phyloP scores from a whole-genome alignment of 2,113 vertebrate species.

The Anguilla japonica region DNA sequence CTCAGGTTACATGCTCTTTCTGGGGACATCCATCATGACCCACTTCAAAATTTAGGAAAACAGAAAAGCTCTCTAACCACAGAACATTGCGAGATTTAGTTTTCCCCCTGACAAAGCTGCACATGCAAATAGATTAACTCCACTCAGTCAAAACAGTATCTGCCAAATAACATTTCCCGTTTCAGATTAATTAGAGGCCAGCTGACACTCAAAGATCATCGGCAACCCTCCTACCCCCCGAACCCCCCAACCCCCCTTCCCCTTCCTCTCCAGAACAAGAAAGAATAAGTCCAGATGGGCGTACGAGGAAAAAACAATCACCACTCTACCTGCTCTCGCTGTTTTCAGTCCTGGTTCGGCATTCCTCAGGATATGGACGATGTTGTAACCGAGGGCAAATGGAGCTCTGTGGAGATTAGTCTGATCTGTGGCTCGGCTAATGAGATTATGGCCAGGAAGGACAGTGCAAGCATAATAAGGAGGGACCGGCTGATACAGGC shows the following conservation, averaged over 20 bases:
- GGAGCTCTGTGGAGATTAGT: conserved; percentile 46
- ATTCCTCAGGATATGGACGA: conserved; percentile 41
- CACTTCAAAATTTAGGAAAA: too few relatives aligned
- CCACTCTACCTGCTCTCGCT: conserved; percentile 58
- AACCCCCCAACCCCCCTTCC: neutral
- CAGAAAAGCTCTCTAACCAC: too few relatives aligned
- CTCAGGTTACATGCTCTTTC: too few relatives aligned
- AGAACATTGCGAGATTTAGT: too few relatives aligned
- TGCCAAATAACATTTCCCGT: too few relatives aligned
- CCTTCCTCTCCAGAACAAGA: neutral
- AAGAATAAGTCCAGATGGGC: neutral
- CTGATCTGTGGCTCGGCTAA: conserved; percentile 24
- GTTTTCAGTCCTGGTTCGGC: conserved; percentile 56
- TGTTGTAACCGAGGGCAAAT: conserved; percentile 18
- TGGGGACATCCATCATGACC: too few relatives aligned
- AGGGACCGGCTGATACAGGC: neutral
- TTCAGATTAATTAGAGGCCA: neutral
- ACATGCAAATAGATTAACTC: neutral
- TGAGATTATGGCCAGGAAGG: conserved; percentile 41
- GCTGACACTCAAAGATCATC: neutral
- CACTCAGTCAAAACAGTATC: neutral
- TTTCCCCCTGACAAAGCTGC: too few relatives aligned
- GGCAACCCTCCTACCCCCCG: neutral
- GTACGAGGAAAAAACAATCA: neutral
- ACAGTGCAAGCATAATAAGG: neutral